phyloP scores from a whole-genome alignment of 1,140 invertebrate genomes.

The Platyscapa corneri region DNA sequence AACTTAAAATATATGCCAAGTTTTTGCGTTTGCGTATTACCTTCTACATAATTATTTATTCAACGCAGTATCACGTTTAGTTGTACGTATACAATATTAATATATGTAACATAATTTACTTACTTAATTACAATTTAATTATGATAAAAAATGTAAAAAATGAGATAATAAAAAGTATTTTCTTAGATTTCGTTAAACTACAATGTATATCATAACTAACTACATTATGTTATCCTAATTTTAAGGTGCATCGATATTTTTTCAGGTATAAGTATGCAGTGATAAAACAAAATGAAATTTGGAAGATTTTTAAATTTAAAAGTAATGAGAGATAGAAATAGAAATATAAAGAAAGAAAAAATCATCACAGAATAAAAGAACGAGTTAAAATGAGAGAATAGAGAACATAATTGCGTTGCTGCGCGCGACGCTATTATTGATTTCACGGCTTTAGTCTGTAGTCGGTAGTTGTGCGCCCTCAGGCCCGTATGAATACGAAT shows the following conservation, averaged over 20 bases:
- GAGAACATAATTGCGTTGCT: neutral
- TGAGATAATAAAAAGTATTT: neutral
- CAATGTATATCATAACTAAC: too few species aligned
- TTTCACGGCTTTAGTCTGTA: neutral
- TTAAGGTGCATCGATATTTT: too few species aligned
- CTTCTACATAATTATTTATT: neutral
- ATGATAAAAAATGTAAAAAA: neutral
- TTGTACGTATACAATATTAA: too few species aligned
- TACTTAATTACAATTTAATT: neutral
- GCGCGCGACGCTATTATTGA: conserved; percentile 27
- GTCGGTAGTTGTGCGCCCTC: neutral
- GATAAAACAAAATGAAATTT: neutral
- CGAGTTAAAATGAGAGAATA: too few species aligned
- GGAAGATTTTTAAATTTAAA: neutral
- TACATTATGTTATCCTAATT: too few species aligned
- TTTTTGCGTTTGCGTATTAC: neutral
- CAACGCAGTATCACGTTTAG: neutral
- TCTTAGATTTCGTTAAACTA: neutral
- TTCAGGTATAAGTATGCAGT: too few species aligned
- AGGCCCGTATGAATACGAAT: neutral
- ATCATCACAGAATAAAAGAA: neutral
- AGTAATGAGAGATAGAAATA: neutral
- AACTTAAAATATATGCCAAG: neutral
- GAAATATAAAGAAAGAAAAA: neutral
- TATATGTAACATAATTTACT: neutral